Percentiles rank a stretch among this genome's conserved stretches.
Conservation (phyloP, 1,140 invertebrate genomes). For the Aphelinus certus region DNA sequence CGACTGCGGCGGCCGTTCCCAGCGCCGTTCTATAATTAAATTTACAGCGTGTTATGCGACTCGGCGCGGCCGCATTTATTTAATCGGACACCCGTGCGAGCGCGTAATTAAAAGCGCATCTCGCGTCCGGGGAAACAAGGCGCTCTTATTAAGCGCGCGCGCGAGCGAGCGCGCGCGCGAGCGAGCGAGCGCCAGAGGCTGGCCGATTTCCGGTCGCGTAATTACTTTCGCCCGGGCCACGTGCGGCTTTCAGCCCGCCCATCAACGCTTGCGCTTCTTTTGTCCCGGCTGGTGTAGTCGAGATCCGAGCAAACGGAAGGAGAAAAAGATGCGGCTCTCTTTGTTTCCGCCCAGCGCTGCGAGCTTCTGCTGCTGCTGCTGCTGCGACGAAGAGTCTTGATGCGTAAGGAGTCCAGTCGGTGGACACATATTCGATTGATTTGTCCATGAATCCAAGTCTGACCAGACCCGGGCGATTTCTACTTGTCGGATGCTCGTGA, state of each 20-base stretch:
- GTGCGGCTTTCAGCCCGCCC: too few species aligned
- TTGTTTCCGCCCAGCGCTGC: too few species aligned
- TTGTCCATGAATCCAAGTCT: background rate
- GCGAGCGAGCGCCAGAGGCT: background rate
- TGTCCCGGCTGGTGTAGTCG: too few species aligned
- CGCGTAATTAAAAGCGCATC: conserved; percentile 63
- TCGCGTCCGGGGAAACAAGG: conserved; percentile 34
- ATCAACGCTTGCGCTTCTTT: too few species aligned
- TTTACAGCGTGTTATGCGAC: conserved; percentile 53
- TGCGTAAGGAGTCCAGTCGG: too few species aligned
- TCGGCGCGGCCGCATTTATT: conserved; percentile 56
- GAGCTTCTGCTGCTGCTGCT: too few species aligned
- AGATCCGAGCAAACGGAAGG: too few species aligned
- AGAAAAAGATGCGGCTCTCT: too few species aligned
- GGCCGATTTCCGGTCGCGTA: background rate
- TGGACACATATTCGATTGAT: too few species aligned
- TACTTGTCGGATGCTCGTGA: background rate
- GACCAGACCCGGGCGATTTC: background rate
- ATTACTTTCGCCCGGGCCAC: background rate
- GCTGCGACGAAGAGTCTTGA: too few species aligned
- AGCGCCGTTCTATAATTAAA: conserved; percentile 58
- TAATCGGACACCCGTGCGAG: conserved; percentile 56
- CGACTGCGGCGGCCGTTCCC: background rate
- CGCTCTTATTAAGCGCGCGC: conserved; percentile 11
- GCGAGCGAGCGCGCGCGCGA: background rate